Base-by-base conservation (phyloP, 2,888 invertebrate species). In the Tridacna crocea region DNA sequence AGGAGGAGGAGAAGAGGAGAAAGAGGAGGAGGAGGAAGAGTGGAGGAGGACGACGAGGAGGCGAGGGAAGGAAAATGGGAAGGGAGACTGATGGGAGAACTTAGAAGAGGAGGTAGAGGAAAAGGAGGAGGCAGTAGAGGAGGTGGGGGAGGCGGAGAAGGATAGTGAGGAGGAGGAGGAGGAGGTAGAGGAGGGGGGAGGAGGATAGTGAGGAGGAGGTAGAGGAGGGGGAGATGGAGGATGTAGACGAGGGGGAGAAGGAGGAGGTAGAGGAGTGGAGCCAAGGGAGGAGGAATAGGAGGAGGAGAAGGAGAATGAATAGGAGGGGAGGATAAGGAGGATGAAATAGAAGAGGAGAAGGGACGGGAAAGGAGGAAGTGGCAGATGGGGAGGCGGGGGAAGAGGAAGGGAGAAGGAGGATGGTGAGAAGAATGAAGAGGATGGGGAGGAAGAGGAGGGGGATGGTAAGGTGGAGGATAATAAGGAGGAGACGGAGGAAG, bases 331-430 rank as follows among this genome's bases (percentile, higher is more conserved):
- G n/a, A 19, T 26, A 27, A 65, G 65, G 26, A 11, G 26, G 24
- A 65, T 12, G 27, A 12, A 65, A 27, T 6, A n/a, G 65, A 58
- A 13, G 26, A 10, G 27, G 48, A 58, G 48, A 27, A 27, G 19
- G n/a, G 27, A 26, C 24, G 27, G 27, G 27, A 26, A 58, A 22
- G 55, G 55, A 73, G 27, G 22, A 19, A 73, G 58, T 46, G 27
- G 22, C 26, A 65, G 65, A 26, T 10, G 26, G 65, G 22, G 65
- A 65, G 72, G 47, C 15, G 19, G 72, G 47, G 72, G 47, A 17
- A 72, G 72, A 72, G 72, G 26, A 17, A 47, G 72, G 15, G 48
- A 72, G 72, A 72, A 17, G 47, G 72, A 72, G 72, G 47, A 48
- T 47, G 47, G 47, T 46, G 47, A 17, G 47, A 48, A 72, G 72